These are phyloP conservation scores for Jaculus jaculus DNA, from an alignment of 2,113 vertebrate species.

Conservation along the genomic window DNA sequence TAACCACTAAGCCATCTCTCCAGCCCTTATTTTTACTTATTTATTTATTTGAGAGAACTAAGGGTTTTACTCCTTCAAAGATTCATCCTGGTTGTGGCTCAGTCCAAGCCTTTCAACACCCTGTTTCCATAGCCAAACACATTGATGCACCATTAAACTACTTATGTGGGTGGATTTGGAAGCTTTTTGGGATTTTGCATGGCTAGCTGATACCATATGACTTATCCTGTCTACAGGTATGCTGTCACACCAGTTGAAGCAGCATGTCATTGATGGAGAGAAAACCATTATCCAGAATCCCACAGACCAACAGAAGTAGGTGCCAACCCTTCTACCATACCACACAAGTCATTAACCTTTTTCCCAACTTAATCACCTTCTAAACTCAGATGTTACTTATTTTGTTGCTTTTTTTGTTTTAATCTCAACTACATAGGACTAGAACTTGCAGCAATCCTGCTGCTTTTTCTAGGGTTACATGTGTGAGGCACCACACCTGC, in stretches of 20 bases:
- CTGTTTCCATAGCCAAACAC: neutral
- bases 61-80: neutral
- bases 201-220: neutral
- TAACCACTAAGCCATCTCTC: too few species aligned
- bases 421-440: too few species aligned
- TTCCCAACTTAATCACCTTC: neutral
- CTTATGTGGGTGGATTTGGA: neutral
- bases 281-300: slow-evolving; percentile 99
- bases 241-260: slow-evolving; percentile 98
- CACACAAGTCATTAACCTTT: neutral
- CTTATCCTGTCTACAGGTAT: slow-evolving; percentile 87
- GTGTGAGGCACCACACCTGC: too few species aligned
- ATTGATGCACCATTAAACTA: neutral
- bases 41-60: too few species aligned
- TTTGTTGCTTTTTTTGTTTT: neutral
- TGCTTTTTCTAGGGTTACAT: too few species aligned
- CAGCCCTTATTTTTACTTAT: too few species aligned
- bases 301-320: slow-evolving; percentile 96
- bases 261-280: slow-evolving; percentile 97
- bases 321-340: neutral
- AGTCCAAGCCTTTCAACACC: neutral
- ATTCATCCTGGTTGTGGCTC: neutral
- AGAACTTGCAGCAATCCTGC: too few species aligned
- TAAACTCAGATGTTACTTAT: neutral
- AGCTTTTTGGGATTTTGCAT: neutral